Percentiles rank a stretch among this genome's conserved stretches.
These are phyloP conservation scores for Sebastes trivittatus DNA, from an alignment of 2,797 vertebrate species.

Conservation along the genomic window DNA sequence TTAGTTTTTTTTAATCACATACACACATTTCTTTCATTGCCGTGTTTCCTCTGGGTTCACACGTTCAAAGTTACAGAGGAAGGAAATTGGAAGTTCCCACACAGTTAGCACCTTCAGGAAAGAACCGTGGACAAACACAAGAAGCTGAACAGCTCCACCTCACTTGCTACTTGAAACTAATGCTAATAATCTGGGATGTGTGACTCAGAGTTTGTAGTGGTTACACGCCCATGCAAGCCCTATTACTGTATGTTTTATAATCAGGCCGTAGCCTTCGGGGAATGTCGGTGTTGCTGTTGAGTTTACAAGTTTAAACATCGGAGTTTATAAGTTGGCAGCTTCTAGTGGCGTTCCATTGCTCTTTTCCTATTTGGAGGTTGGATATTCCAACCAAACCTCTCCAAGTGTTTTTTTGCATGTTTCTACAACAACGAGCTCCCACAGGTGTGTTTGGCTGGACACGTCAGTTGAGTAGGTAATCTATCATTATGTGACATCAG, in stretches of 20 bases:
- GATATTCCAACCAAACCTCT: background rate
- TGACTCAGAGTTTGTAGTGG: background rate
- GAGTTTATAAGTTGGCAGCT: background rate
- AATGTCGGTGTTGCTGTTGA: background rate
- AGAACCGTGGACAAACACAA: background rate
- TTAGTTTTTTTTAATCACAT: too few relatives aligned
- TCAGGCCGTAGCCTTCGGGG: background rate
- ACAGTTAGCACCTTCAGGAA: background rate
- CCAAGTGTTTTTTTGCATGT: background rate
- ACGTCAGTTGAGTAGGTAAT: background rate
- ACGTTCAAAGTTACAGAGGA: background rate
- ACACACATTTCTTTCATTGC: background rate
- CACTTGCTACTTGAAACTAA: background rate
- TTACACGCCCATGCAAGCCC: background rate
- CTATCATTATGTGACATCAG: constrained; percentile 31
- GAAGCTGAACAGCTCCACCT: background rate
- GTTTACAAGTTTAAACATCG: constrained; percentile 28
- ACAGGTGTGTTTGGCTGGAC: constrained; percentile 7
- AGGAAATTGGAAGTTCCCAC: background rate
- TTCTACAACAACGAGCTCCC: constrained; percentile 1
- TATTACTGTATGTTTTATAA: background rate
- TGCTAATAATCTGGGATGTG: background rate
- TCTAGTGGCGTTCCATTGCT: background rate
- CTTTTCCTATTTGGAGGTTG: background rate
- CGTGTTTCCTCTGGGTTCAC: background rate